Base-by-base conservation (phyloP, 2,888 invertebrate genomes). In the Aleiodes leptofemur region DNA sequence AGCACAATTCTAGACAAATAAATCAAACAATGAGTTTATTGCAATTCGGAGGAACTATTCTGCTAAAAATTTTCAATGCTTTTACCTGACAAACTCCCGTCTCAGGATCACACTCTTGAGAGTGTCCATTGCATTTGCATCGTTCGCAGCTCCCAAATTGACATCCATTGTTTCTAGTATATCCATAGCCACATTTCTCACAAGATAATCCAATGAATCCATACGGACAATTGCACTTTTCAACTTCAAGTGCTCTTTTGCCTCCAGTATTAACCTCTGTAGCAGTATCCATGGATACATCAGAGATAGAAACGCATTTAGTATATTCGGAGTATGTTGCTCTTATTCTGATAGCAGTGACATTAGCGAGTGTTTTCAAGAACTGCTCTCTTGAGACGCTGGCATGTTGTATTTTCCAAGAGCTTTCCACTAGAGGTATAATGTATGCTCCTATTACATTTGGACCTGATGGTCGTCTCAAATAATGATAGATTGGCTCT, bases 141-240 rank as follows among this genome's bases (percentile, higher is more conserved):
- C 92, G 93, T 81, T 94, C 94, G 86, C 98, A 98, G 23, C 23
- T 23, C 43, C 96, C 96, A 72, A 98, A 92, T 87, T 98, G 98
- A 0, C 98, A 91, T 13, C 98, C 98, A 64, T 92, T 92, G 9
- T 92, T 92, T 90, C 96, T 92, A 0, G 96, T 96, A 86, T 93
- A 97, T 53, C 98, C 98, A 71, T 94, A 93, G 11, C 94, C 95
- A 86, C 98, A 98, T 85, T 96, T 94, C 88, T 97, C 96, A 86
- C 97, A 97, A 0, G 97, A 97, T 0, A 96, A 91, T 2, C 97
- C 97, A 38, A 92, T 90, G 85, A 97, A 96, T 5, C 96, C 97
- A 0, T 86, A 82, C 0, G 97, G 97, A 86, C 98, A 98, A n/a
- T 91, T 91, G 83, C 96, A 96, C 85, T 95, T 94, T 89, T 97